A percentile compares a stretch with the other conserved stretches of the same genome.
phyloP scores from a whole-genome alignment of 2,888 invertebrate genomes.

The Coenonympha glycerion region DNA sequence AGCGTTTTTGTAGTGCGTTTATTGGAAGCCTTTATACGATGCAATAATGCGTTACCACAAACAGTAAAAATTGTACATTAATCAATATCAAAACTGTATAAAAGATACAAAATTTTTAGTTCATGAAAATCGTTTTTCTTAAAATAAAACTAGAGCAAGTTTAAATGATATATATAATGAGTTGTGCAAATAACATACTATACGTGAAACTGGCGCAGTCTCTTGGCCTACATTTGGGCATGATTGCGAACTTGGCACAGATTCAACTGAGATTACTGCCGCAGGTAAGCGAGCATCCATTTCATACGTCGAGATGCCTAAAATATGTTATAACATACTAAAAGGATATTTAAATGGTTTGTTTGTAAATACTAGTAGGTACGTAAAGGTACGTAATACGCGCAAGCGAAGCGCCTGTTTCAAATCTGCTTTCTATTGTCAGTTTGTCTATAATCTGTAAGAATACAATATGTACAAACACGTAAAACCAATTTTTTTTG shows the following conservation, averaged over 20 bases:
- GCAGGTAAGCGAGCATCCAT: conserved; percentile 5
- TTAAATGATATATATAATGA: not conserved
- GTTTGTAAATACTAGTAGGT: no score
- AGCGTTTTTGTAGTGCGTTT: no score
- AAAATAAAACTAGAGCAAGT: not conserved
- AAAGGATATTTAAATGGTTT: not conserved
- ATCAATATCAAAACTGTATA: no score
- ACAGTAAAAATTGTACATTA: no score
- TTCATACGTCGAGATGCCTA: conserved; percentile 3
- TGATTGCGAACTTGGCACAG: conserved; percentile 62
- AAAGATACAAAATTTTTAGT: not conserved
- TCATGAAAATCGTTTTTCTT: not conserved
- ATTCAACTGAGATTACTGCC: conserved; percentile 46
- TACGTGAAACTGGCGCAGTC: conserved; percentile 47
- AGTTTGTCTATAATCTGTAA: no score
- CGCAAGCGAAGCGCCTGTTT: no score
- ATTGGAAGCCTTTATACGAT: no score
- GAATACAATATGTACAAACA: no score
- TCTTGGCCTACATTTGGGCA: conserved; percentile 66
- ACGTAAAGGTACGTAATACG: no score
- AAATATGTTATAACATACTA: not conserved
- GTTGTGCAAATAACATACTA: conserved; percentile 15
- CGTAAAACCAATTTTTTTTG: no score
- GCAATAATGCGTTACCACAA: no score
- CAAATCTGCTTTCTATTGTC: no score